Evolutionary conservation across 2,113 vertebrate species (phyloP).

Genomic region (Oreochromis tanganicae): DNA sequence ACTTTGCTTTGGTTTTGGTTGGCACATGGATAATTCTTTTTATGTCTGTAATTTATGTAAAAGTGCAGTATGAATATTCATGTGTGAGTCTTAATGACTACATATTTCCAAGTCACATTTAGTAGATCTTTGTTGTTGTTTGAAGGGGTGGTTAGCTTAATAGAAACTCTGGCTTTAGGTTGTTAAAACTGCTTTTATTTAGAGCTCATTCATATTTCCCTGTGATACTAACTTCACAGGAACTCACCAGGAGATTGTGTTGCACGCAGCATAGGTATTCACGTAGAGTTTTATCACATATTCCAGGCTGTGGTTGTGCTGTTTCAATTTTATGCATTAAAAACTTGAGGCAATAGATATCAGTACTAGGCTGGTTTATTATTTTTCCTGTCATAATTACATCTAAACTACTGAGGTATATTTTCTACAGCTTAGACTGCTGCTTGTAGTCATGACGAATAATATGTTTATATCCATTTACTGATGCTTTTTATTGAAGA

Average conservation of each 20-base stretch:
- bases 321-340: neutral
- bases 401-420: slow-evolving; percentile 1
- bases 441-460: neutral
- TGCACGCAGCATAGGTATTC: neutral
- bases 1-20: neutral
- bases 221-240: neutral
- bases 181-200: neutral
- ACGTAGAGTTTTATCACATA: neutral
- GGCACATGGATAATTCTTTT: neutral
- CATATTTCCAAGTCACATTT: neutral
- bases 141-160: neutral
- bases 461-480: neutral
- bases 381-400: slow-evolving; percentile 19
- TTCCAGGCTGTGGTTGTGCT: neutral
- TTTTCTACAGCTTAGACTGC: neutral
- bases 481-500: slow-evolving; percentile 12
- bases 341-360: neutral
- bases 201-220: neutral
- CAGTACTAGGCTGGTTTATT: neutral
- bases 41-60: slow-evolving; percentile 8
- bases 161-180: neutral
- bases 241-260: neutral
- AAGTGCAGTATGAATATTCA: slow-evolving; percentile 7
- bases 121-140: neutral
- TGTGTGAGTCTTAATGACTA: neutral